Percentiles rank a stretch among this genome's conserved stretches.
phyloP scores from a whole-genome alignment of 1,140 invertebrate genomes.

The Platyscapa corneri region DNA sequence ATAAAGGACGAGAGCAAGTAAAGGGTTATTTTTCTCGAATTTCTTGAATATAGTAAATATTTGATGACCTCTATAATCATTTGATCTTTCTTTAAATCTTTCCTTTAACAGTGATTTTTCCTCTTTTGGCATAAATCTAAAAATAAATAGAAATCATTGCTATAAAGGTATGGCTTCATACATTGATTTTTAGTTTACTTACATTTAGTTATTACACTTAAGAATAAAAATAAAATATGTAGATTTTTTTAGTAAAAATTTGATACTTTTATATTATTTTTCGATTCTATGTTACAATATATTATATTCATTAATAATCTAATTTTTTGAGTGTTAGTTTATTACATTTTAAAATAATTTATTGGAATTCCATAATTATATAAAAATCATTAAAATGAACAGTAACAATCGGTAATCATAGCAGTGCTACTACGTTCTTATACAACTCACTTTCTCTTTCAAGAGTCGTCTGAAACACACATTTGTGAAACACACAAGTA shows the following conservation, averaged over 20 bases:
- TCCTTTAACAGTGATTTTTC: not conserved
- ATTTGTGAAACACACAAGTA: not conserved
- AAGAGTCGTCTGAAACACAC: not conserved
- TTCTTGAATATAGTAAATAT: not conserved
- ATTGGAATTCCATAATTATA: not conserved
- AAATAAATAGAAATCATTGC: too few species aligned
- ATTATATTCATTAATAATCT: too few species aligned
- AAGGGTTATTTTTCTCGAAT: not conserved
- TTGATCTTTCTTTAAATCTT: not conserved
- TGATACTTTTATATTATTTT: too few species aligned
- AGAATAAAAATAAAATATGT: too few species aligned
- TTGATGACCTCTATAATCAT: not conserved
- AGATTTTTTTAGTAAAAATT: too few species aligned
- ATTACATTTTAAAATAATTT: too few species aligned
- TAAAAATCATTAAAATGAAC: too few species aligned
- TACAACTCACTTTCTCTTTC: not conserved
- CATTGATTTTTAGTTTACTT: not conserved
- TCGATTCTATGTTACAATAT: too few species aligned
- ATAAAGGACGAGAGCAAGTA: constrained; percentile 28
- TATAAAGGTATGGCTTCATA: not conserved
- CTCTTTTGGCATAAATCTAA: too few species aligned
- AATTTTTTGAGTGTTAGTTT: too few species aligned
- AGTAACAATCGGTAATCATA: not conserved
- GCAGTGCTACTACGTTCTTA: not conserved
- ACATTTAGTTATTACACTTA: too few species aligned